These are phyloP conservation scores for Columba livia DNA, from an alignment of 2,113 vertebrate genomes.

Conservation along the genomic window DNA sequence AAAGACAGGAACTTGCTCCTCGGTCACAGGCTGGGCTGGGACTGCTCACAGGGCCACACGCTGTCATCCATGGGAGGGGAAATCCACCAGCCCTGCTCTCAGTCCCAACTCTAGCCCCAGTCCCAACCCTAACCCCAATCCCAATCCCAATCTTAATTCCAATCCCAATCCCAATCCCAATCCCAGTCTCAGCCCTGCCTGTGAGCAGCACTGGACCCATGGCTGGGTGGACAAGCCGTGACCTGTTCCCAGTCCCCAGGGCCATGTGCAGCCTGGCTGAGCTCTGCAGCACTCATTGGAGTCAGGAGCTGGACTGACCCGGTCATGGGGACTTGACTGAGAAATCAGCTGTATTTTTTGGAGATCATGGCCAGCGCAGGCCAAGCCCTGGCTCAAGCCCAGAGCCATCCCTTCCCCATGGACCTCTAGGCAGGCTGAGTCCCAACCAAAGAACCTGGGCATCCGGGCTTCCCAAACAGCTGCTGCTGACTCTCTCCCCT, in stretches of 20 bases:
- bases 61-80: not conserved
- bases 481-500: not conserved
- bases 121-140: not conserved
- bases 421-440: not conserved
- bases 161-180: not conserved
- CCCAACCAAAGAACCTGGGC: not conserved
- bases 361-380: not conserved
- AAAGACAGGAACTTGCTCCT: not conserved
- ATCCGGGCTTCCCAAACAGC: not conserved
- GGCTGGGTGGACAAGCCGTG: not conserved
- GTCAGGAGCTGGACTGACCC: not conserved
- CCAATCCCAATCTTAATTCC: not conserved
- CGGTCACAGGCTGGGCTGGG: not conserved
- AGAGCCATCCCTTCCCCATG: not conserved
- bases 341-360: not conserved
- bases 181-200: not conserved
- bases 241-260: not conserved
- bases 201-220: not conserved
- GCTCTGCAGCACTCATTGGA: not conserved
- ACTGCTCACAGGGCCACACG: accelerated
- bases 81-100: not conserved
- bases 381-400: not conserved
- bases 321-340: not conserved
- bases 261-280: accelerated
- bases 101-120: not conserved